Evolutionary conservation across 2,888 invertebrate genomes (phyloP).

Genomic region (Drosophila dives): DNA sequence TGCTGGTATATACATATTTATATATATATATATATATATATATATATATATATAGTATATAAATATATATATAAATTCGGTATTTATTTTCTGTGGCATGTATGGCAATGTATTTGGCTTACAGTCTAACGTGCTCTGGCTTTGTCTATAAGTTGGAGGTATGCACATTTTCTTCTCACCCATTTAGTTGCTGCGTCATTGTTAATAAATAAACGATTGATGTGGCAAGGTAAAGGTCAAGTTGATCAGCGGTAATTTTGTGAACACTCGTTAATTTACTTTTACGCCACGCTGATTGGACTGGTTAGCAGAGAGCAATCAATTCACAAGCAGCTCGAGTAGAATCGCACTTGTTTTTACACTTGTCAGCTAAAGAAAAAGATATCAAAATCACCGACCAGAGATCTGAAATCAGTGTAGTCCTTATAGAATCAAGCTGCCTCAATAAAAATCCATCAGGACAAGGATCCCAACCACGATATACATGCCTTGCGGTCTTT

Average conservation of each 20-base stretch:
- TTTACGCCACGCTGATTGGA: slow-evolving; percentile 32
- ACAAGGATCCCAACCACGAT: slow-evolving; percentile 9
- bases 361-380: slow-evolving; percentile 11
- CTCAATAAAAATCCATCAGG: slow-evolving; percentile 50
- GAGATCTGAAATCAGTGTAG: slow-evolving; percentile 9
- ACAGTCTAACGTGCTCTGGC: slow-evolving; percentile 1
- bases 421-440: slow-evolving; percentile 15
- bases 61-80: not conserved
- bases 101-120: slow-evolving; percentile 46
- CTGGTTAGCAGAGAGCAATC: slow-evolving; percentile 17
- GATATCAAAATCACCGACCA: not conserved
- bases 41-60: not conserved
- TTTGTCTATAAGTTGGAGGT: slow-evolving; percentile 5
- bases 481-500: slow-evolving; percentile 31
- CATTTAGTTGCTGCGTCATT: slow-evolving; percentile 60
- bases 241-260: slow-evolving; percentile 49
- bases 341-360: slow-evolving; percentile 7
- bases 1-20: slow-evolving; percentile 7
- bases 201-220: slow-evolving; percentile 63
- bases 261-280: slow-evolving; percentile 50
- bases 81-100: slow-evolving; percentile 26
- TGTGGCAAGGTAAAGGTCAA: slow-evolving; percentile 70
- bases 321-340: slow-evolving; percentile 4
- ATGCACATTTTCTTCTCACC: slow-evolving; percentile 4
- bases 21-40: not conserved